phyloP scores from a whole-genome alignment of 2,797 vertebrate species.

The Luscinia megarhynchos region DNA sequence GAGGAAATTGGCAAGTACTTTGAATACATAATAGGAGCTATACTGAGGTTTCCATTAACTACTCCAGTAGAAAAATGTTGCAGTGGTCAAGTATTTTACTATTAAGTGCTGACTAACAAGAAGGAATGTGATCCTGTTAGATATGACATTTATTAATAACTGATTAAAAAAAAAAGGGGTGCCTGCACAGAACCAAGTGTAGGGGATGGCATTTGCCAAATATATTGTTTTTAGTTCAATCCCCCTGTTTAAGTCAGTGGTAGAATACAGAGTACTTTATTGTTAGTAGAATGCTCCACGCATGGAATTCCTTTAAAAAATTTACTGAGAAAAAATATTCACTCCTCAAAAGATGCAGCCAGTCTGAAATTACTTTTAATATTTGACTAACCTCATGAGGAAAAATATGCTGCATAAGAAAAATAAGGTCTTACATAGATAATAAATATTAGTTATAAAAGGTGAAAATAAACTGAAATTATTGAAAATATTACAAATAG shows the following conservation, averaged over 20 bases:
- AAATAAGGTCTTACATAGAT: neutral
- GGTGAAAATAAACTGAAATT: neutral
- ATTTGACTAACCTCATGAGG: neutral
- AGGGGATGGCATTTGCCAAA: neutral
- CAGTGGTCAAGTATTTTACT: constrained; percentile 46
- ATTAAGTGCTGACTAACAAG: neutral
- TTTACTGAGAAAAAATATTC: neutral
- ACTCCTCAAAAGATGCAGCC: neutral
- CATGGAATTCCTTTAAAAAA: neutral
- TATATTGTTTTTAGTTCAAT: neutral
- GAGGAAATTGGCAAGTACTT: constrained; percentile 51
- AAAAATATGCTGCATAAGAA: neutral
- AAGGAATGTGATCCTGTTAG: constrained; percentile 34
- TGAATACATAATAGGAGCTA: constrained; percentile 39
- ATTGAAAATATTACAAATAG: neutral
- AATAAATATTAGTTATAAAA: neutral
- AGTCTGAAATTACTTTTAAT: neutral
- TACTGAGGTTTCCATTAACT: constrained; percentile 51
- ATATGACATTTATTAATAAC: neutral
- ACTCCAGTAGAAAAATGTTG: constrained; percentile 28
- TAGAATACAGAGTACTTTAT: neutral
- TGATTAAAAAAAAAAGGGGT: neutral
- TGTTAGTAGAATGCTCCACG: neutral
- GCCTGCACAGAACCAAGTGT: neutral
- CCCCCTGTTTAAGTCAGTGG: neutral